Percentiles rank a stretch among this genome's conserved stretches.
These are phyloP conservation scores for Venustaconcha ellipsiformis DNA, from an alignment of 1,140 invertebrate species.

Conservation along the genomic window DNA sequence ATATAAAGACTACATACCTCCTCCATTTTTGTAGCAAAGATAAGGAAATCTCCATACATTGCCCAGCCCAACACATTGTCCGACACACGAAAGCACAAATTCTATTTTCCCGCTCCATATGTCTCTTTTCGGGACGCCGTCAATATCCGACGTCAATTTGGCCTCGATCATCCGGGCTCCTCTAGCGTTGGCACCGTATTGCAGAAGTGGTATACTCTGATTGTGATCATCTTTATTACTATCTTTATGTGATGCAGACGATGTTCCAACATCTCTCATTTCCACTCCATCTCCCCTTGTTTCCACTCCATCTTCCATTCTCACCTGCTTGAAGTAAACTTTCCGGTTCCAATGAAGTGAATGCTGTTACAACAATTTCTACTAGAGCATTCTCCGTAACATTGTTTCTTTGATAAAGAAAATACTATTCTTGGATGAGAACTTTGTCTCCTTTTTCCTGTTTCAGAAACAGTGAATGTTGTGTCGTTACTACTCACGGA, in stretches of 20 bases:
- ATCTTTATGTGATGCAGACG: slow-evolving; percentile 11
- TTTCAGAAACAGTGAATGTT: no score
- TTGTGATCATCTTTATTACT: slow-evolving; percentile 11
- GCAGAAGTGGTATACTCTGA: slow-evolving; percentile 20
- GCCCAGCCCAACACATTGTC: slow-evolving; percentile 80
- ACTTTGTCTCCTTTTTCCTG: no score
- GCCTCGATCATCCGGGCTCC: slow-evolving; percentile 21
- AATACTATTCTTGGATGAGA: no score
- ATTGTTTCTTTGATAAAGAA: no score
- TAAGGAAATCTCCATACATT: slow-evolving; percentile 96
- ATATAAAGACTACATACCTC: slow-evolving; percentile 71
- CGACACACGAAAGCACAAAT: slow-evolving; percentile 48
- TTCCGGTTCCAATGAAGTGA: not conserved
- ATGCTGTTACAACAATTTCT: no score
- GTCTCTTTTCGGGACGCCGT: slow-evolving; percentile 14
- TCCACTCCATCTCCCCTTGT: slow-evolving; percentile 1
- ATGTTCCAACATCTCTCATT: slow-evolving; percentile 23
- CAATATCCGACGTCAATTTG: not conserved
- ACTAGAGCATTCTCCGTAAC: no score
- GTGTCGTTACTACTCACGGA: no score
- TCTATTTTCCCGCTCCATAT: slow-evolving; percentile 39
- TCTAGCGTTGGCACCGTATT: slow-evolving; percentile 5
- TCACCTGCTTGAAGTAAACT: not conserved
- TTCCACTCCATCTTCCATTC: slow-evolving; percentile 7
- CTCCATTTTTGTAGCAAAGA: slow-evolving; percentile 91